Evolutionary conservation across 1,140 invertebrate species (phyloP), one percentile per base, ranked within the genome.

Genomic region (Dendroctonus ponderosae): DNA sequence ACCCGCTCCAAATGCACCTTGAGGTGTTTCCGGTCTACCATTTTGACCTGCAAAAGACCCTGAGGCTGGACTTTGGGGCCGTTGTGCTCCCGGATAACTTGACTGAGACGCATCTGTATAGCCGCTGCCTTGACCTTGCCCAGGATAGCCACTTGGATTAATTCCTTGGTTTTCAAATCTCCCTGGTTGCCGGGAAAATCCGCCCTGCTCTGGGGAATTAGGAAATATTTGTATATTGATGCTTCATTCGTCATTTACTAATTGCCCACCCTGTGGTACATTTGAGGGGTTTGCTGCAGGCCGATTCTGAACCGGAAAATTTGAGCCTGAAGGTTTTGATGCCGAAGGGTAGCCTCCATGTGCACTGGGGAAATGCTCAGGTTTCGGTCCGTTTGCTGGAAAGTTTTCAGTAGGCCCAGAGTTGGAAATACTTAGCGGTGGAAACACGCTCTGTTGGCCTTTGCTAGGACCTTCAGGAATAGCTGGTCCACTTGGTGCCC

Each of bases 41-140:
- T 26, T 26, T 26, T 26, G 26, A 26, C 26, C 26, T 26, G 26
- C 26, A 3, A 26, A 26, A 26, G 26, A 26, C 26, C 1, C 26
- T 26, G 26, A 26, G 26, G 1, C 26, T 2, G 26, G 26, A 26
- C 26, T 26, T 26, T 26, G 26, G 3, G 44, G 44, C 44, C 44
- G 9, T 46, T 46, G 44, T 14, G 44, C 4, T 11, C 44, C 44
- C 9, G 44, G 44, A 26, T 26, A 26, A 26, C 26, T 26, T 26
- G 26, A 26, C 26, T 70, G 67, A 9, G 67, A 51, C 43, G 26
- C 26, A 26, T 54, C 48, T n/a, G 70, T 68, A 68, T 70, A 63
- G 62, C 69, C 70, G 15, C 52, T 70, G 26, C 26, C 26, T 15
- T 62, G 70, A 11, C 46, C 37, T 61, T 26, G 14, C 6, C 52